Conservation (phyloP, 2,888 invertebrate genomes). For the Microctonus aethiopoides region DNA sequence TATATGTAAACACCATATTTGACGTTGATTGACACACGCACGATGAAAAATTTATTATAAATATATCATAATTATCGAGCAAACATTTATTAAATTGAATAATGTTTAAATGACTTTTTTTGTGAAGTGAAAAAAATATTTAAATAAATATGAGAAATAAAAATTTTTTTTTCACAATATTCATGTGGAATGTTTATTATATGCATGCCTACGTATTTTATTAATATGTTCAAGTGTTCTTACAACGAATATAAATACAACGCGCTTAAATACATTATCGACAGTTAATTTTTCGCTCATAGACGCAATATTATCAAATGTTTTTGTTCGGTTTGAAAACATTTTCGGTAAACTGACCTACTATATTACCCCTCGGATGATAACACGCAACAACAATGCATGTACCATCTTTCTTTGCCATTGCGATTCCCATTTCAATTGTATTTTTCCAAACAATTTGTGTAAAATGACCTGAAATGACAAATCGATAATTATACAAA, state of each 20-base stretch:
- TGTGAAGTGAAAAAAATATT: background rate
- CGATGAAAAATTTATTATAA: conserved; percentile 63
- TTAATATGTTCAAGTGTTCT: conserved; percentile 33
- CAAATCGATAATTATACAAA: background rate
- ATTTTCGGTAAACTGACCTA: conserved; percentile 68
- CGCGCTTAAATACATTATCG: conserved; percentile 50
- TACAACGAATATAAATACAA: conserved; percentile 41
- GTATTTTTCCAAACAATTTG: conserved; percentile 87
- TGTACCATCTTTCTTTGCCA: conserved; percentile 72
- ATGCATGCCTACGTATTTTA: conserved; percentile 47
- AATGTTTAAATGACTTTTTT: background rate
- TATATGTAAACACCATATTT: conserved; percentile 52
- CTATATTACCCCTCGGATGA: conserved; percentile 73
- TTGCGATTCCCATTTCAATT: conserved; percentile 80
- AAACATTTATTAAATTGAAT: conserved; percentile 6
- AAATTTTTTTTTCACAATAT: conserved; percentile 32
- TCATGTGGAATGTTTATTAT: conserved; percentile 58
- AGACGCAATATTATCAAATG: conserved; percentile 45
- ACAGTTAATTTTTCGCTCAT: conserved; percentile 28
- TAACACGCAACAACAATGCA: conserved; percentile 75
- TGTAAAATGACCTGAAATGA: conserved; percentile 69
- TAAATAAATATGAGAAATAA: background rate
- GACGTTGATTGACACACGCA: conserved; percentile 47
- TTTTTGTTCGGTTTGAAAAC: conserved; percentile 59
- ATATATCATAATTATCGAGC: conserved; percentile 62